phyloP scores from a whole-genome alignment of 1,140 invertebrate species.

The Colletes gigas region DNA sequence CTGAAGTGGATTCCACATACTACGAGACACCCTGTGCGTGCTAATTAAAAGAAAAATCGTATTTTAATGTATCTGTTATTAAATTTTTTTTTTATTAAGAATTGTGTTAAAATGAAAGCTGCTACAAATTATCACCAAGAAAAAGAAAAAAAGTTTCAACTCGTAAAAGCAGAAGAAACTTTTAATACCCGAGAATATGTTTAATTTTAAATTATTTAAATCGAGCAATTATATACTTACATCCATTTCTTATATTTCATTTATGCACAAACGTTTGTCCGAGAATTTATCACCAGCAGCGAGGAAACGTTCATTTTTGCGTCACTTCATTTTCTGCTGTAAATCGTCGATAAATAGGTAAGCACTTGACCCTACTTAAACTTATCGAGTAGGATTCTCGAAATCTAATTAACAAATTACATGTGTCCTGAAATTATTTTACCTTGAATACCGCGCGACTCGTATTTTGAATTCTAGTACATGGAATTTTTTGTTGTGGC shows the following conservation, averaged over 20 bases:
- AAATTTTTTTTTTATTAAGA: no score
- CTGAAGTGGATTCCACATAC: no score
- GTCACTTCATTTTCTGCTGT: background rate
- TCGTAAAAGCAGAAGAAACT: no score
- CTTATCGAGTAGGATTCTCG: background rate
- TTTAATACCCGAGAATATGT: no score
- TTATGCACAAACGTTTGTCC: no score
- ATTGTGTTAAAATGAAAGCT: no score
- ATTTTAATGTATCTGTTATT: no score
- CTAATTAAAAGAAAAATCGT: no score
- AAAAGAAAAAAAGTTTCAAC: no score
- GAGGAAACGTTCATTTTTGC: background rate
- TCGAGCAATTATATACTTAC: conserved; percentile 2
- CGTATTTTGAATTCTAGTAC: background rate
- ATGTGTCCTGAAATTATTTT: background rate
- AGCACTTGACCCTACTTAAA: background rate
- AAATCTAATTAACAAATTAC: background rate
- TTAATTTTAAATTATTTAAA: no score
- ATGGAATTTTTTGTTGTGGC: background rate
- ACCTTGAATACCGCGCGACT: background rate
- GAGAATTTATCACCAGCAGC: background rate
- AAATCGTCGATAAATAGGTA: background rate
- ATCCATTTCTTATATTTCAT: conserved; percentile 4
- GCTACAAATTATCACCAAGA: no score
- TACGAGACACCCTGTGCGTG: no score